A percentile compares a stretch with the other conserved stretches of the same genome.
Conservation (phyloP, 2,113 vertebrate species). For the Phycodurus eques region DNA sequence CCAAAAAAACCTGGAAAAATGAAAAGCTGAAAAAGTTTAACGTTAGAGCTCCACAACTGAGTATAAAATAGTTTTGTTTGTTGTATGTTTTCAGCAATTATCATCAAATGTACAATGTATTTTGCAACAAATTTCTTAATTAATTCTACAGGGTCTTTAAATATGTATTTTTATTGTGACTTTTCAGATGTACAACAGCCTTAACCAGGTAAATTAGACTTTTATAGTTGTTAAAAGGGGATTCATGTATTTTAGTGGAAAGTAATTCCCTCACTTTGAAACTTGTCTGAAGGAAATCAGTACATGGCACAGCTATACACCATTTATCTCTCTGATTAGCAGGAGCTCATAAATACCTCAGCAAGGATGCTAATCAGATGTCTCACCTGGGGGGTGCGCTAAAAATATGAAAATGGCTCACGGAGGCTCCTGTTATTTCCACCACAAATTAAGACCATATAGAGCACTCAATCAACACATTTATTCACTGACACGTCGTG, state of each 20-base stretch:
- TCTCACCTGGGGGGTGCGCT: constrained; percentile 53
- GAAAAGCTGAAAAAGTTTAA: too few species aligned
- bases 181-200: neutral
- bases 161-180: neutral
- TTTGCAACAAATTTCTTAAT: too few species aligned
- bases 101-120: too few species aligned
- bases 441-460: neutral
- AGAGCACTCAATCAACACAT: neutral
- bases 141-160: too few species aligned
- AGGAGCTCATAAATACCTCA: constrained; percentile 61
- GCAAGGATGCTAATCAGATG: constrained; percentile 66
- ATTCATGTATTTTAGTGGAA: neutral
- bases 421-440: neutral
- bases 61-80: too few species aligned
- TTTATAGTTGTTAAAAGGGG: neutral
- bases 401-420: constrained; percentile 45
- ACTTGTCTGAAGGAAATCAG: constrained; percentile 28
- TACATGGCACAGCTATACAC: constrained; percentile 18
- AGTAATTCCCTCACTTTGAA: constrained; percentile 10
- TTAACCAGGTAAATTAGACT: neutral
- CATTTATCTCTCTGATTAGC: constrained; percentile 63
- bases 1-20: too few species aligned
- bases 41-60: too few species aligned
- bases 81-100: too few species aligned
- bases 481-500: neutral